Percentiles rank a stretch among this genome's conserved stretches.
Conservation (phyloP, 2,888 invertebrate genomes). For the Agrilus cyanescens region DNA sequence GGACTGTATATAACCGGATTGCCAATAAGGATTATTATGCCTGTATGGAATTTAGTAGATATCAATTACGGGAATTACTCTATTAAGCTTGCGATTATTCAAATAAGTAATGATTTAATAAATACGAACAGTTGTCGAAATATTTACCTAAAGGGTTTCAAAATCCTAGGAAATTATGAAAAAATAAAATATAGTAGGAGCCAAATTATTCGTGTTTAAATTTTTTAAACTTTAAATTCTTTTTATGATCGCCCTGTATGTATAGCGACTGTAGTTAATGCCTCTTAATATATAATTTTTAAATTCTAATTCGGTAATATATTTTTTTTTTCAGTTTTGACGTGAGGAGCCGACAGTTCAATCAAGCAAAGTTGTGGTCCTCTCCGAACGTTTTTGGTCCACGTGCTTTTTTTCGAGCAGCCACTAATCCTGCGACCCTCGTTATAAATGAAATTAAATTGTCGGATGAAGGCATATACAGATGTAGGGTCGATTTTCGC, state of each 20-base stretch:
- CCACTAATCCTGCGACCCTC: conserved; percentile 46
- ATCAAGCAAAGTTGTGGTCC: conserved; percentile 46
- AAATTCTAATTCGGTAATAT: too few relatives aligned
- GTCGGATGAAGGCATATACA: conserved; percentile 56
- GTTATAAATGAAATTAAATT: conserved; percentile 45
- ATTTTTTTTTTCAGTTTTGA: conserved; percentile 43
- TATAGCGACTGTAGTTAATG: too few relatives aligned
- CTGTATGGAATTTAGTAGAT: neutral
- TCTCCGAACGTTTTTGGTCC: conserved; percentile 43
- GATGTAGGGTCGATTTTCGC: conserved; percentile 63
- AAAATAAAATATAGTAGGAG: too few relatives aligned
- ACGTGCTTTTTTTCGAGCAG: conserved; percentile 44
- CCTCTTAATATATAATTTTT: too few relatives aligned
- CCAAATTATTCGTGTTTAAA: too few relatives aligned
- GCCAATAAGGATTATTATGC: too few relatives aligned
- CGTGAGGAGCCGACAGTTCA: conserved; percentile 42
- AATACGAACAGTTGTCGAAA: too few relatives aligned
- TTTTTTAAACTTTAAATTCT: too few relatives aligned
- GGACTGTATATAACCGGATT: neutral
- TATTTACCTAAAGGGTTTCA: too few relatives aligned
- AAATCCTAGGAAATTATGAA: too few relatives aligned
- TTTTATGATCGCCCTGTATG: too few relatives aligned
- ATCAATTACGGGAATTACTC: neutral
- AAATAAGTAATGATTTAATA: too few relatives aligned
- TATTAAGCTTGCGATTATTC: neutral